These are phyloP conservation scores for Myrmophylax atrothorax DNA, from an alignment of 2,113 vertebrate genomes.

Conservation along the genomic window DNA sequence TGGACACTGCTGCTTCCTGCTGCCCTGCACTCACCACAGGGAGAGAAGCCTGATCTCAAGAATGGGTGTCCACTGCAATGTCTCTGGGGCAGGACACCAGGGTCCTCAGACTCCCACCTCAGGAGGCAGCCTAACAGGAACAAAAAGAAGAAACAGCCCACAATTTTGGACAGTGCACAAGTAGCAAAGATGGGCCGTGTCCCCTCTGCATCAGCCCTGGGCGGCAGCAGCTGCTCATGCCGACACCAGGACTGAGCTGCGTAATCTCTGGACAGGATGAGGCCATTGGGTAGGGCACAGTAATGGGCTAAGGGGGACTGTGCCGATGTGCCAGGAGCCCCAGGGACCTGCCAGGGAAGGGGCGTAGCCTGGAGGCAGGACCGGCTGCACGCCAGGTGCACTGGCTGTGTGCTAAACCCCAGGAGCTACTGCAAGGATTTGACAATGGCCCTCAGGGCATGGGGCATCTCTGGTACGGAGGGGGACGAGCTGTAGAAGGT, in stretches of 20 bases:
- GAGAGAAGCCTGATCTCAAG: background rate
- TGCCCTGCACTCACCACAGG: fast-evolving
- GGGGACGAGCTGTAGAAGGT: conserved; percentile 80
- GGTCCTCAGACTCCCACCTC: background rate
- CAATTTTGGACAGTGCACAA: background rate
- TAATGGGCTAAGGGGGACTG: background rate
- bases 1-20: background rate
- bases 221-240: background rate
- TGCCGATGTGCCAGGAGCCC: background rate
- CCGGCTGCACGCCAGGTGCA: background rate
- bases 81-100: background rate
- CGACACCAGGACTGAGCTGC: background rate
- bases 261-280: fast-evolving
- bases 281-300: background rate
- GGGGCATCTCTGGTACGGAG: conserved; percentile 69
- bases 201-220: too few species aligned
- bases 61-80: fast-evolving
- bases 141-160: background rate
- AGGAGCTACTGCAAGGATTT: conserved; percentile 77
- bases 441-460: conserved; percentile 81
- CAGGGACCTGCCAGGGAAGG: background rate
- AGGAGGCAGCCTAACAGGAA: background rate
- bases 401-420: fast-evolving
- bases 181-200: background rate
- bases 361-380: background rate